Base-by-base conservation (phyloP, 2,888 invertebrate species). In the Apocheima hispidaria region DNA sequence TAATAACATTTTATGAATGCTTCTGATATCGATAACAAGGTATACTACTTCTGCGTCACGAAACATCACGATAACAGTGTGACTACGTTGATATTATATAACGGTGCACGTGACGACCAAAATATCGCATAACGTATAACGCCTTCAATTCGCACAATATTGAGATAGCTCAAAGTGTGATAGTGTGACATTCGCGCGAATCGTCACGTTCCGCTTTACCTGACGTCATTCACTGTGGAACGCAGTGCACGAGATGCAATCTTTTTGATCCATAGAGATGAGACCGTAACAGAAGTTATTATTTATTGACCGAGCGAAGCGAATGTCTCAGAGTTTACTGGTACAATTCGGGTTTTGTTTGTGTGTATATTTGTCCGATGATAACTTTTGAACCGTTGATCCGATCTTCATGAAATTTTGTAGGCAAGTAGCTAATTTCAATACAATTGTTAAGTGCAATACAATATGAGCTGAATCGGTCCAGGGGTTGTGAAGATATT, bases 141-240 rank as follows among this genome's bases (percentile, higher is more conserved):
- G 46, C 9, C 49, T 33, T 41, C 46, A 50, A 44, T 54, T 61
- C 48, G 21, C 21, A 57, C 18, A 38, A 38, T 30, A 40, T n/a
- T 30, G 35, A 23, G 49, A 61, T 52, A 44, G 41, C 26, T 20
- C 44, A 21, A 33, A 35, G 23, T 18, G 28, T 18, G 64, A 60
- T 40, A 62, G 46, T 59, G 59, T 62, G 62, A 60, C 63, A 61
- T 66, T 70, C 66, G 63, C 52, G 41, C 46, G 55, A 55, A 53
- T 59, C 60, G 57, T 48, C 40, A 21, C 51, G 43, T n/a, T 18
- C 14, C 23, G 44, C 66, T 63, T 68, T 63, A 68, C 57, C 51
- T 60, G 30, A 64, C 66, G 70, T 67, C 68, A 70, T 59, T n/a
- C 36, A 28, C 41, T 16, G 23, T 33, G 52, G 21, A 52, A 9